These are phyloP conservation scores for Dasyornis broadbenti DNA, from an alignment of 2,113 vertebrate species.

Conservation along the genomic window DNA sequence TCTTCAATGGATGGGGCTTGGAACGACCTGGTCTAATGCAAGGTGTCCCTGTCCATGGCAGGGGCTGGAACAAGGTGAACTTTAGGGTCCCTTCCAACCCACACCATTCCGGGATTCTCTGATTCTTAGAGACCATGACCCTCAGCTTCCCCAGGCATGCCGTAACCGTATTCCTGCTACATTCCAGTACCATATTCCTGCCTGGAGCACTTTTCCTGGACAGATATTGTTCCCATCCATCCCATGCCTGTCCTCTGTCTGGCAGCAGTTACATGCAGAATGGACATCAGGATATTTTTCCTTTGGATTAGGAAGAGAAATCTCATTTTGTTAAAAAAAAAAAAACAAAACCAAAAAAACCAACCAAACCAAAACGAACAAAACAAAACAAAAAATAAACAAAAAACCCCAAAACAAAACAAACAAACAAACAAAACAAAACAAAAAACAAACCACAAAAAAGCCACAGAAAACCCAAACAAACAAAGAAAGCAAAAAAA, in stretches of 20 bases:
- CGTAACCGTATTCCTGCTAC: neutral
- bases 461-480: too few relatives aligned
- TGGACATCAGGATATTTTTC: neutral
- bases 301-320: neutral
- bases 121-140: neutral
- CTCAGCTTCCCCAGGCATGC: neutral
- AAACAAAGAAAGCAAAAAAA: neutral
- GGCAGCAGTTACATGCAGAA: neutral
- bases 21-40: neutral
- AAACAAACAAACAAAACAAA: neutral
- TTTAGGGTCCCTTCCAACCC: neutral
- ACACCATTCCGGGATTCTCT: neutral
- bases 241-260: neutral
- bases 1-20: neutral
- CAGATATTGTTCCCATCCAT: neutral
- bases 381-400: too few relatives aligned
- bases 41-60: neutral
- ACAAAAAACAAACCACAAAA: too few relatives aligned
- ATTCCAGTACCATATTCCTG: neutral
- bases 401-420: too few relatives aligned
- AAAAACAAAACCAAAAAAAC: neutral
- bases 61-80: neutral
- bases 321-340: neutral
- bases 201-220: neutral
- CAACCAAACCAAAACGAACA: too few relatives aligned